Evolutionary conservation across 1,140 invertebrate species (phyloP), one percentile per base, ranked within the genome.

Genomic region (Lepidurus packardi): DNA sequence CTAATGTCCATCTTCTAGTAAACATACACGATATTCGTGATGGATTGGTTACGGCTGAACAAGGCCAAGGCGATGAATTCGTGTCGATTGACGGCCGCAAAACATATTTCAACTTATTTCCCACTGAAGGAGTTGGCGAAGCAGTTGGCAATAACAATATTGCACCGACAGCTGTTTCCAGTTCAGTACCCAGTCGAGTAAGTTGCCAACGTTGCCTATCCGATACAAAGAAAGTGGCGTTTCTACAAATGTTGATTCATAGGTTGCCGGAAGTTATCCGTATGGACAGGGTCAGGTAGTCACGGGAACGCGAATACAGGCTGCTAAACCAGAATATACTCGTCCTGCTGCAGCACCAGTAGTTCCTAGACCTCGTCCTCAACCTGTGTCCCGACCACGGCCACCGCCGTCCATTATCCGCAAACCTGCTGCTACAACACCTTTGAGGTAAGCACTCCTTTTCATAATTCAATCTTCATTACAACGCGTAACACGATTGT

Each of bases 61-160:
- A 92, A 9, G 88, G 91, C 34, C 91, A 91, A 53, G 90, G 91
- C 77, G 91, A 95, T 82, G 92, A 93, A 77, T 95, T 94, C 84
- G 94, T 96, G 6, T 95, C 93, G n/a, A 96, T 96, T 78, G 94
- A 96, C 83, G 94, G 94, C 42, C 93, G 94, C 84, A 87, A 93
- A 81, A 95, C 93, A 3, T 95, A 95, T 84, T 87, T 96, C 79
- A 94, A 94, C 86, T 85, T 95, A 5, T 93, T 94, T 83, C 83
- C 82, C 2, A 81, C 90, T 43, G 78, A 79, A 89, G 89, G 73
- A 4, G 73, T 78, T 7, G 78, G 47, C 6, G 78, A 34, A 47
- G 21, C 43, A 13, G 76, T 53, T 44, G 24, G 75, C 21, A 25
- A 77, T 81, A 81, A 78, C 85, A 79, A 82, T 79, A 53, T 44